These are phyloP conservation scores for Serranus cabrilla DNA, from an alignment of 2,797 vertebrate species.

Conservation along the genomic window DNA sequence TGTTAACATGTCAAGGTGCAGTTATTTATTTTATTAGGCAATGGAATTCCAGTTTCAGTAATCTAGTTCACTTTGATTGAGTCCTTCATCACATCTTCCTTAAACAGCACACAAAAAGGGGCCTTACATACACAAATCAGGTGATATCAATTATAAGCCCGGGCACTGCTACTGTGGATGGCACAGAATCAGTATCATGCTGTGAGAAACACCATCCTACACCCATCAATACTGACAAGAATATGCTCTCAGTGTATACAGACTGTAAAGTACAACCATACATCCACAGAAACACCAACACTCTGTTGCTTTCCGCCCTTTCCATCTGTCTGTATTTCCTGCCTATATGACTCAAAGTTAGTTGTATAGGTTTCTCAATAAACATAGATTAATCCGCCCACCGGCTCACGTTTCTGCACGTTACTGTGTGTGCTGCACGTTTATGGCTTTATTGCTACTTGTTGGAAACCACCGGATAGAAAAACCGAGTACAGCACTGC, in stretches of 20 bases:
- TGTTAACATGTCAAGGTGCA: not conserved
- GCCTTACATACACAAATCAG: not conserved
- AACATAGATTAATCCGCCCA: not conserved
- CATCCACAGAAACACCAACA: slow-evolving; percentile 12
- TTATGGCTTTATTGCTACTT: slow-evolving; percentile 50
- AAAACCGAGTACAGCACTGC: not conserved
- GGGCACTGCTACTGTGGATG: not conserved
- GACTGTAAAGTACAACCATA: not conserved
- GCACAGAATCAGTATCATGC: not conserved
- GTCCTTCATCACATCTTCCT: not conserved
- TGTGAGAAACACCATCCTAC: not conserved
- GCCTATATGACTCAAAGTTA: not conserved
- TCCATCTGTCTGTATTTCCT: slow-evolving; percentile 24
- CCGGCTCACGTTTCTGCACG: slow-evolving; percentile 1
- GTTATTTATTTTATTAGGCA: not conserved
- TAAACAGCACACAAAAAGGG: slow-evolving; percentile 14
- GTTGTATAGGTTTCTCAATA: not conserved
- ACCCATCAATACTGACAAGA: no score
- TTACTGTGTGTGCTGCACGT: not conserved
- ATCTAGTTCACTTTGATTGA: not conserved
- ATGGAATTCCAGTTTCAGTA: not conserved
- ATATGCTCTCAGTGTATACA: not conserved
- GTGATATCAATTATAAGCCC: not conserved
- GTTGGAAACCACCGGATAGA: slow-evolving; percentile 5
- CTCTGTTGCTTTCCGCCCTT: not conserved